Conservation (phyloP, 2,888 invertebrate genomes). For the Micoletzkya japonica region DNA sequence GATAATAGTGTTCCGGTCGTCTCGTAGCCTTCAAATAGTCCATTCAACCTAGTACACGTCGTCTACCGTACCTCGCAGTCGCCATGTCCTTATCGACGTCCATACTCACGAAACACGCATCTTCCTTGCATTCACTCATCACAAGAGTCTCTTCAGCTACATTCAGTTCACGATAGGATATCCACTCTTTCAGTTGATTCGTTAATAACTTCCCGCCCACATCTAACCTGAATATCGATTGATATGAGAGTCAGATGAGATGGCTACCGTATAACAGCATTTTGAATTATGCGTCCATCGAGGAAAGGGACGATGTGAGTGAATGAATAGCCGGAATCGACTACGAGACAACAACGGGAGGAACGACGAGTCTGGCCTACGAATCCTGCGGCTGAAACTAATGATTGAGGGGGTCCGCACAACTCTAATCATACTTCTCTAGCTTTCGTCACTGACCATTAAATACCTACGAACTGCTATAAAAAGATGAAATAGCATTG, state of each 20-base stretch:
- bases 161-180: constrained; percentile 84
- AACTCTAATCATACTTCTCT: too few relatives aligned
- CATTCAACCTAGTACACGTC: not conserved
- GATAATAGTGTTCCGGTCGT: constrained; percentile 73
- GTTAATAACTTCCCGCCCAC: constrained; percentile 95
- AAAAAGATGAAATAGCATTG: not conserved
- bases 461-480: not conserved
- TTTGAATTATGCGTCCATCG: constrained; percentile 69
- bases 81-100: constrained; percentile 82
- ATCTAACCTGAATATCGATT: constrained; percentile 75
- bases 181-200: constrained; percentile 93
- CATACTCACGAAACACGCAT: constrained; percentile 87
- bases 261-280: constrained; percentile 45
- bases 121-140: constrained; percentile 88
- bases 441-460: too few relatives aligned
- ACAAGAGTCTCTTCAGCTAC: constrained; percentile 73
- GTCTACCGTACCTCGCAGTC: constrained; percentile 49
- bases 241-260: not conserved
- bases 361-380: constrained; percentile 9
- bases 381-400: constrained; percentile 27
- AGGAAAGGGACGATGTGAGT: constrained; percentile 91
- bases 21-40: constrained; percentile 57
- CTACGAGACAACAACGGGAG: constrained; percentile 74
- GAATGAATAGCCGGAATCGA: constrained; percentile 93
- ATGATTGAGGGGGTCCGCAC: too few relatives aligned